Base-by-base conservation (phyloP, 2,797 vertebrate genomes). In the Ctenosaura bakeri region DNA sequence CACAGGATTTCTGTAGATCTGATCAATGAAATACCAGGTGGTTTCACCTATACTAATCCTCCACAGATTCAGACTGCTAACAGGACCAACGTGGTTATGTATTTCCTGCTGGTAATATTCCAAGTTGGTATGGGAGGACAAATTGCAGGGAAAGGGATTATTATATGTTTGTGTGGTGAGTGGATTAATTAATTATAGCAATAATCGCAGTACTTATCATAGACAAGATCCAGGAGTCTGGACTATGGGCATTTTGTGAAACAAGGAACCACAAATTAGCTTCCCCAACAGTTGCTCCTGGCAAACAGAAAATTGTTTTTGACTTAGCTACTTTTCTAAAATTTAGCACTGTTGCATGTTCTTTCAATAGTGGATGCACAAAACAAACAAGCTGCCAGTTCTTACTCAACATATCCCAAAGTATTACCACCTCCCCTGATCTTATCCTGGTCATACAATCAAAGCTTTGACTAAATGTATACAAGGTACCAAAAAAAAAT, bases 401-500 rank as follows among this genome's bases (percentile, higher is more conserved):
- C 50, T 29, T 26, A 35, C 32, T 69, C 14, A 52, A 76, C 52
- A 77, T n/a, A 59, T 26, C 59, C 42, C 29, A 32, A 88, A 81
- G 38, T 56, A 18, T 66, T 29, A 52, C 18, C 20, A 38, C 4
- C 64, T 66, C 42, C 35, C 46, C 87, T 18, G 5, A 81, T 81
- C 26, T 83, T 76, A 42, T 6, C 13, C 26, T 76, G 52, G 35
- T 42, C 52, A 71, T 74, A 10, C 56, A 74, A 76, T 56, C 56
- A 56, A 76, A 6, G 56, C 38, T 26, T 64, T 13, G 35, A 42
- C 20, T 42, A 82, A 74, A 82, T 78, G 86, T 80, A 56, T 64
- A 90, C 90, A 76, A 90, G 38, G 35, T 90, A 82, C 46, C 80
- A 22, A 64, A 88, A 88, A 50, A 74, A 66, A 32, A 83, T 4